These are phyloP conservation scores for Drosophila ustulata DNA, from an alignment of 2,888 invertebrate species.

Conservation along the genomic window DNA sequence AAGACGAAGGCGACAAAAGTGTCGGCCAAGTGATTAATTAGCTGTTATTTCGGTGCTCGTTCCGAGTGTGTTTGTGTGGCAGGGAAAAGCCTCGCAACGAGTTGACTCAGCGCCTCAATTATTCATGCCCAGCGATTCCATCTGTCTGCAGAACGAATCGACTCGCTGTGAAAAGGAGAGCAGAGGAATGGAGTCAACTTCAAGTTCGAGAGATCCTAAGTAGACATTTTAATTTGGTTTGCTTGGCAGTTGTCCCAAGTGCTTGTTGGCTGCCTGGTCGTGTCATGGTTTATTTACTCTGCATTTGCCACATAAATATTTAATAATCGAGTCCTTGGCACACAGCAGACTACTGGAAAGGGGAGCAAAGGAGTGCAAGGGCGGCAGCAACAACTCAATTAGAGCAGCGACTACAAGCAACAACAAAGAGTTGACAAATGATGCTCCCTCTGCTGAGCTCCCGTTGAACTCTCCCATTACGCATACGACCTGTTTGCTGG, in stretches of 20 bases:
- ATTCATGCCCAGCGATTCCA: constrained; percentile 48
- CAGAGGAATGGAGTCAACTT: constrained; percentile 6
- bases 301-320: constrained; percentile 68
- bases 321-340: constrained; percentile 69
- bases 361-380: neutral
- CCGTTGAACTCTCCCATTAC: constrained; percentile 40
- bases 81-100: constrained; percentile 66
- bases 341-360: neutral
- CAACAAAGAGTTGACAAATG: constrained; percentile 46
- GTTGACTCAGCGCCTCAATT: constrained; percentile 73
- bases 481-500: constrained; percentile 56
- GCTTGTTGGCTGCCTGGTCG: neutral
- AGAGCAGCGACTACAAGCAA: neutral
- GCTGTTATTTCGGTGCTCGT: constrained; percentile 40
- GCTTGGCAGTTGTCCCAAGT: constrained; percentile 34
- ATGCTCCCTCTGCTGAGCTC: constrained; percentile 7
- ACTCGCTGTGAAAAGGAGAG: neutral
- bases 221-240: constrained; percentile 44
- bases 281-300: constrained; percentile 60
- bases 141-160: constrained; percentile 38
- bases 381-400: constrained; percentile 33
- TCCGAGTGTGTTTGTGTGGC: constrained; percentile 24
- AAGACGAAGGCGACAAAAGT: constrained; percentile 20
- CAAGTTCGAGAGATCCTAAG: constrained; percentile 30
- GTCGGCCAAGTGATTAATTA: constrained; percentile 68